A percentile compares a stretch with the other conserved stretches of the same genome.
These are phyloP conservation scores for Helicolenus hilgendorfi DNA, from an alignment of 2,797 vertebrate genomes.

Conservation along the genomic window DNA sequence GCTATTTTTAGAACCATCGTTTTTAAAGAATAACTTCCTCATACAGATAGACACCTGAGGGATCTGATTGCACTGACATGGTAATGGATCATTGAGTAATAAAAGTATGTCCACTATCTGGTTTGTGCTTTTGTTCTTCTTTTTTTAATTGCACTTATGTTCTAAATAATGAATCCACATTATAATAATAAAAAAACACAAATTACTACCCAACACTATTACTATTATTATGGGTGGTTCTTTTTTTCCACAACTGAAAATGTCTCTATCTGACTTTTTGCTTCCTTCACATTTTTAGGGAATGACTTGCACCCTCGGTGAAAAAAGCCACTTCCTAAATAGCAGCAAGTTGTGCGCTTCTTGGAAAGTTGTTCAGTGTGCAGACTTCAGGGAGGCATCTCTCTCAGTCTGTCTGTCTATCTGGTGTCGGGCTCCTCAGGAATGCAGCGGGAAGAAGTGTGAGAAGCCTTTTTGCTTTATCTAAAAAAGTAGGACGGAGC, in stretches of 20 bases:
- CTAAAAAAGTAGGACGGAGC: slow-evolving; percentile 43
- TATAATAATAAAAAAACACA: background rate
- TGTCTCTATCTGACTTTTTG: background rate
- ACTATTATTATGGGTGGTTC: background rate
- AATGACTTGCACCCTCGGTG: slow-evolving; percentile 21
- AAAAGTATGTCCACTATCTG: background rate
- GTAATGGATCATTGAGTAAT: background rate
- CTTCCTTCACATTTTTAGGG: background rate
- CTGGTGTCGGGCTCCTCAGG: slow-evolving; percentile 55
- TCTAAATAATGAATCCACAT: background rate
- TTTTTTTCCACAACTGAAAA: background rate
- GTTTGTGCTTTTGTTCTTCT: background rate
- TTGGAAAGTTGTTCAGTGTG: slow-evolving; percentile 64
- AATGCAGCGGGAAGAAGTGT: slow-evolving; percentile 63
- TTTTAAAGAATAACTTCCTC: background rate
- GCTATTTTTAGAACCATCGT: slow-evolving; percentile 40
- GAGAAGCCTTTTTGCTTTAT: slow-evolving; percentile 29
- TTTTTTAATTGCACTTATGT: background rate
- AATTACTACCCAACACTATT: background rate
- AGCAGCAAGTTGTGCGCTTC: slow-evolving; percentile 57
- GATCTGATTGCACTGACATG: background rate
- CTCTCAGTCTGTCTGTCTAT: slow-evolving; percentile 41
- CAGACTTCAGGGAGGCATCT: slow-evolving; percentile 71
- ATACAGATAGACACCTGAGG: background rate
- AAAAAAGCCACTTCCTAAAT: slow-evolving; percentile 70